Percentiles rank a stretch among this genome's conserved stretches.
phyloP scores from a whole-genome alignment of 2,797 vertebrate species.

The Chrosomus eos region DNA sequence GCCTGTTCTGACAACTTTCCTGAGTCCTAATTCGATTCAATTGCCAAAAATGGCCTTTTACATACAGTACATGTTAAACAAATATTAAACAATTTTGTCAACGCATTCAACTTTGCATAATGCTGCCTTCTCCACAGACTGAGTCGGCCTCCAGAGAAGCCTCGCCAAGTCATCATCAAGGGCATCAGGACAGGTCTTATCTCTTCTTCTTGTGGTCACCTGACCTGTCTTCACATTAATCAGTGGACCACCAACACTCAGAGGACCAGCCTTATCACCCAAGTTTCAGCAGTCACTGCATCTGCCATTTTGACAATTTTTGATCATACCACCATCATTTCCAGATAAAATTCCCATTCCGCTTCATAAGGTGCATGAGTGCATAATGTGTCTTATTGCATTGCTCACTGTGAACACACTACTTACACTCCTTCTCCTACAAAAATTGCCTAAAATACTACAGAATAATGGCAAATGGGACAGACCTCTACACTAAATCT shows the following conservation, averaged over 20 bases:
- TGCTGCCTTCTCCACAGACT: background rate
- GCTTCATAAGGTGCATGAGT: background rate
- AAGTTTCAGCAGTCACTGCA: background rate
- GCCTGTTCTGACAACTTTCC: background rate
- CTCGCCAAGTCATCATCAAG: constrained; percentile 59
- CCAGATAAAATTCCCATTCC: background rate
- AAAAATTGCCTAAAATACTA: background rate
- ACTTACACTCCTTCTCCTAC: background rate
- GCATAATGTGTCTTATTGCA: background rate
- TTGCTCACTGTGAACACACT: background rate
- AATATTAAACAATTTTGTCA: background rate
- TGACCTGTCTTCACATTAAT: constrained; percentile 28
- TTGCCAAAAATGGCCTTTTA: background rate
- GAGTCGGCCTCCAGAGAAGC: constrained; percentile 46
- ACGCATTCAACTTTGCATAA: background rate
- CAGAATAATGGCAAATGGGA: background rate
- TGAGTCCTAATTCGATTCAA: background rate
- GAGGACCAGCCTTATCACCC: constrained; percentile 4
- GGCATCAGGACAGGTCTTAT: constrained; percentile 49
- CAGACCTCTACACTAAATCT: background rate
- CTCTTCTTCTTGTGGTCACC: background rate
- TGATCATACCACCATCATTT: background rate
- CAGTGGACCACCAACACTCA: constrained; percentile 15
- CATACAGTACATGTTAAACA: background rate
- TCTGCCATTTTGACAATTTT: background rate